Evolutionary conservation across 1,140 invertebrate genomes (phyloP).

Genomic region (Archivesica marissinica): DNA sequence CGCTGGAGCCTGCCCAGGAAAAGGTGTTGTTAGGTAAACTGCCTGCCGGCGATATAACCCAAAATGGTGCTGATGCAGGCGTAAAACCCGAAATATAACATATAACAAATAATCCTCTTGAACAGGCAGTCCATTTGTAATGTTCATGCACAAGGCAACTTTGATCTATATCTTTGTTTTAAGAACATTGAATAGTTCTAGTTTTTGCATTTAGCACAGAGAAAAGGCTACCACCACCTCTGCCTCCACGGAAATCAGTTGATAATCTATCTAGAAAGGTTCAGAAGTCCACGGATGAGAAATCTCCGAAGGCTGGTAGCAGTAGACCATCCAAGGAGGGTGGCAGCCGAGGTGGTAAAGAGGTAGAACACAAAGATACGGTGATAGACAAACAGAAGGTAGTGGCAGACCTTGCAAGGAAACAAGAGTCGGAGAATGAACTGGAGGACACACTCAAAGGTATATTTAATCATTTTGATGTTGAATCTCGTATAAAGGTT

Average conservation of each 20-base stretch:
- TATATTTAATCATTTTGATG: too few species aligned
- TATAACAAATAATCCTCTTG: too few species aligned
- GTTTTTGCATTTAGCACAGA: constrained; percentile 24
- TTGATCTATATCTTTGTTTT: too few species aligned
- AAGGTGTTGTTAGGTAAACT: too few species aligned
- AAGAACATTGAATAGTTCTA: too few species aligned
- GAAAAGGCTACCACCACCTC: constrained; percentile 31
- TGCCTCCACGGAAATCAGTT: constrained; percentile 51
- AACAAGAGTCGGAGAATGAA: constrained; percentile 45
- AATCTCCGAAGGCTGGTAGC: background rate
- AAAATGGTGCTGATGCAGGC: too few species aligned
- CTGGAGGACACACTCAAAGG: constrained; percentile 54
- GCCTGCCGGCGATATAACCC: too few species aligned
- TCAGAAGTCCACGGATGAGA: constrained; percentile 39
- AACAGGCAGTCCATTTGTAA: too few species aligned
- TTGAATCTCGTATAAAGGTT: too few species aligned
- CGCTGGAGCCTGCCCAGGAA: too few species aligned
- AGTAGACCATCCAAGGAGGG: background rate
- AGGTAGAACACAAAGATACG: background rate
- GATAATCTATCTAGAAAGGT: constrained; percentile 40
- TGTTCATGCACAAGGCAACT: too few species aligned
- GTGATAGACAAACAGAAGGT: constrained; percentile 1
- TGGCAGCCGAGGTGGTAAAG: background rate
- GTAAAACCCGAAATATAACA: too few species aligned
- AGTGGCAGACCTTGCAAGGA: constrained; percentile 14